Evolutionary conservation across 2,797 vertebrate genomes (phyloP).

Genomic region (Sandelia bainsii): DNA sequence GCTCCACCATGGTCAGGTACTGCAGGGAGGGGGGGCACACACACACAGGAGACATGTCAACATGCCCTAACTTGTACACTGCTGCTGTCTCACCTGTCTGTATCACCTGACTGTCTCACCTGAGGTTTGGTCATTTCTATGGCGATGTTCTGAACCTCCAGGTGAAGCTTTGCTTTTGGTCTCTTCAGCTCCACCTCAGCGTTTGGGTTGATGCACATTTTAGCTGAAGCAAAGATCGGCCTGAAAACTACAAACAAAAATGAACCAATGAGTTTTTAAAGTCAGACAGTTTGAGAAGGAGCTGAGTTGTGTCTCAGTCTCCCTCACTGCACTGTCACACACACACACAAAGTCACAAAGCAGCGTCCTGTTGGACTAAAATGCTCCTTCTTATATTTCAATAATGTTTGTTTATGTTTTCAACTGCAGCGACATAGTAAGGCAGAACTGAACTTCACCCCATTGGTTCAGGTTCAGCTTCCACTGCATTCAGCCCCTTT

Average conservation of each 20-base stretch:
- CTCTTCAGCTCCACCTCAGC: constrained; percentile 90
- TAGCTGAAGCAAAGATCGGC: constrained; percentile 94
- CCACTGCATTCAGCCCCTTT: too few species aligned
- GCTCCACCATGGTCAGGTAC: constrained; percentile 94
- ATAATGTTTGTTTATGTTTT: too few species aligned
- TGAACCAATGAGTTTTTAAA: too few species aligned
- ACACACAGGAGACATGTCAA: not conserved
- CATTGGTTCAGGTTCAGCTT: too few species aligned
- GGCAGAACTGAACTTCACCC: too few species aligned
- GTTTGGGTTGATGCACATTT: constrained; percentile 91
- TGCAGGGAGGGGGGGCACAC: constrained; percentile 60
- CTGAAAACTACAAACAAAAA: constrained; percentile 87
- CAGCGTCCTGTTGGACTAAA: too few species aligned
- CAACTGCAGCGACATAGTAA: too few species aligned
- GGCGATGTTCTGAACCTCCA: constrained; percentile 95
- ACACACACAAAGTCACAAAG: too few species aligned
- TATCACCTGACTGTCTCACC: constrained; percentile 88
- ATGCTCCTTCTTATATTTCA: too few species aligned
- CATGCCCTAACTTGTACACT: not conserved
- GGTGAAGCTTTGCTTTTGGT: constrained; percentile 89
- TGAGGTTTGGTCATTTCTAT: constrained; percentile 93
- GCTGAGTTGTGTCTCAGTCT: too few species aligned
- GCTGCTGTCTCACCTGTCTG: not conserved
- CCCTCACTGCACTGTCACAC: too few species aligned
- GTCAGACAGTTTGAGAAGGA: too few species aligned